These are phyloP conservation scores for Heteromurus nitidus DNA, from an alignment of 2,888 invertebrate species.

Conservation along the genomic window DNA sequence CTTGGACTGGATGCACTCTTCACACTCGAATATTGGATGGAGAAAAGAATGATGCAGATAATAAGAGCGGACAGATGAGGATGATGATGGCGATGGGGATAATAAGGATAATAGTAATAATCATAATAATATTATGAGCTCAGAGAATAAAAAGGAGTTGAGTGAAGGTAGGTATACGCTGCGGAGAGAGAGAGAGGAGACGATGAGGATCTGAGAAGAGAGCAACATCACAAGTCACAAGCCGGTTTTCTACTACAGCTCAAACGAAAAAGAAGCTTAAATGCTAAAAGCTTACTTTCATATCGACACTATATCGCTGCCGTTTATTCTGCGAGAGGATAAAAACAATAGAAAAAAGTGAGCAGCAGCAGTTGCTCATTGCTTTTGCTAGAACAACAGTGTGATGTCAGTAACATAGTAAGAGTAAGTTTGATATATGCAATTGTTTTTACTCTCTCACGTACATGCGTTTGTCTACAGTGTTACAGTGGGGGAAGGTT, in stretches of 20 bases:
- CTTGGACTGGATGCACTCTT: neutral
- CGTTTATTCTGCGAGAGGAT: neutral
- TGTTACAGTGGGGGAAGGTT: slow-evolving; percentile 46
- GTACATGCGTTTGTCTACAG: slow-evolving; percentile 12
- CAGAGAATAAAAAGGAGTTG: neutral
- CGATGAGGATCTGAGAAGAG: no score
- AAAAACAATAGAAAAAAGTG: neutral
- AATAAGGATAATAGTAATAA: slow-evolving; percentile 32
- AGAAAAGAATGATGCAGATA: no score
- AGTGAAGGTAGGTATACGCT: no score
- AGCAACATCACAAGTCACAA: no score
- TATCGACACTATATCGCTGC: neutral
- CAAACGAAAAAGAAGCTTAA: no score
- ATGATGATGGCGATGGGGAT: slow-evolving; percentile 27
- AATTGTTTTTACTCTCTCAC: neutral
- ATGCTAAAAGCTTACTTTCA: no score
- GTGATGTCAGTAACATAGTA: neutral
- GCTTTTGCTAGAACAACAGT: neutral
- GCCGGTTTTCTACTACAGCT: slow-evolving; percentile 28
- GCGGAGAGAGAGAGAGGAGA: no score
- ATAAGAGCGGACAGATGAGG: slow-evolving; percentile 30
- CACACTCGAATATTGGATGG: no score
- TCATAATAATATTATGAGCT: slow-evolving; percentile 32
- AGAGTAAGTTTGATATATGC: neutral
- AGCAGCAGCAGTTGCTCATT: neutral